Base-by-base conservation (phyloP, 2,888 invertebrate species). In the Dolomedes plantarius region DNA sequence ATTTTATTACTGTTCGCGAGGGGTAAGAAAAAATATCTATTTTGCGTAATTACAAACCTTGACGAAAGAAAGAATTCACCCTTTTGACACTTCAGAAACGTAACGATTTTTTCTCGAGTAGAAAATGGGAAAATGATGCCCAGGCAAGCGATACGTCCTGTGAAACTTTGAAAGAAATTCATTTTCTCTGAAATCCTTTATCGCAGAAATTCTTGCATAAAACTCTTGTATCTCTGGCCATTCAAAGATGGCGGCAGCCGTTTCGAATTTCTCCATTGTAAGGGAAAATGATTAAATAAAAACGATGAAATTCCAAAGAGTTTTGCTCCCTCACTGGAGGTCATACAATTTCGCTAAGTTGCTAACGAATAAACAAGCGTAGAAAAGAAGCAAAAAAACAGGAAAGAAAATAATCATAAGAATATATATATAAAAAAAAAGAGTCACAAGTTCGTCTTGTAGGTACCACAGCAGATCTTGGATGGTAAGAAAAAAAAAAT, bases 241-340 rank as follows among this genome's bases (percentile, higher is more conserved):
- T 56, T 56, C 56, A n/a, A 56, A 79, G 73, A 71, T 31, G 28
- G 31, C 41, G 11, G 29, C 65, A 27, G 29, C 62, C 77, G 62
- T 78, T 73, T 65, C 46, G 65, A 73, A 73, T 65, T 72, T 72
- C 27, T n/a, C 46, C 72, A 64, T 65, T 74, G 69, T 50, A 36
- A 31, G 11, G 27, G 31, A 62, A 62, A 50, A 76, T 76, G 76
- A 83, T 83, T 83, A 83, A 83, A 82, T 76, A 64, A 77, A 82
- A 76, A 77, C 31, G 56, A 23, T 56, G 67, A 72, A 39, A 73
- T 73, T 77, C 67, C 76, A 36, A 82, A 82, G 46, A 69, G 65
- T 64, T 71, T 29, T 19, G 29, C 36, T 65, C 72, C 64, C 64
- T 56, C 64, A 83, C 76, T 77, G 65, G 72, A 41, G 83, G 77